Evolutionary conservation across 1,140 invertebrate species (phyloP), one percentile per base, ranked within the genome.

Genomic region (Bactericera cockerelli): DNA sequence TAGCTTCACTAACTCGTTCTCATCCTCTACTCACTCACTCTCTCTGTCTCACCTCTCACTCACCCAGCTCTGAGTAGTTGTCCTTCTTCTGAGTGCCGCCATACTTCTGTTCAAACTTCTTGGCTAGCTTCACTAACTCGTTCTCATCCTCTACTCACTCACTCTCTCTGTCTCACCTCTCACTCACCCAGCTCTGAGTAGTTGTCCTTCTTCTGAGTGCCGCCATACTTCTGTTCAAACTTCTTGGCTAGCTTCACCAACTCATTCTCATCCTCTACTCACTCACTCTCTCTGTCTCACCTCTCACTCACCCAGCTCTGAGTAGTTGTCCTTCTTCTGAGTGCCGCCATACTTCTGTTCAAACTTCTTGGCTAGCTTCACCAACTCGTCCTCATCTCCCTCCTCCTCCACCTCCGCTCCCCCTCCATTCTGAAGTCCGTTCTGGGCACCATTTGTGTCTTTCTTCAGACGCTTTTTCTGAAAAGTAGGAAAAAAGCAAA

Each of bases 401-500:
- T 49, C 42, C 3, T 49, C 42, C 4, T 49, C 42, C 42, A 49
- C 6, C 4, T 22, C 42, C 42, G 19, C 4, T 10, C n/a, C 42
- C 8, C n/a, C 22, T 49, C 42, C 42, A 49, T 49, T 49, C 19
- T 4, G 4, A 6, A 49, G 13, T 13, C 28, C 28, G 28, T 31
- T 31, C 28, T 31, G 28, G 28, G 28, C 28, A 13, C 28, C 42
- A 49, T 22, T 49, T n/a, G n/a, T 49, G n/a, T 49, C 42, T n/a
- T 22, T 49, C 42, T 49, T 49, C n/a, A 49, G 42, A 19, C 42
- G n/a, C 22, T 49, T 49, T 49, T 49, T 49, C 42, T 49, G 42
- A 49, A 49, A 49, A 49, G 16, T 36, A n/a, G n/a, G n/a, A n/a
- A n/a, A n/a, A n/a, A n/a, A n/a, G n/a, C n/a, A n/a, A n/a, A n/a